Percentiles rank a stretch among this genome's conserved stretches.
phyloP scores from a whole-genome alignment of 1,140 invertebrate genomes.

The Sesamia nonagrioides region DNA sequence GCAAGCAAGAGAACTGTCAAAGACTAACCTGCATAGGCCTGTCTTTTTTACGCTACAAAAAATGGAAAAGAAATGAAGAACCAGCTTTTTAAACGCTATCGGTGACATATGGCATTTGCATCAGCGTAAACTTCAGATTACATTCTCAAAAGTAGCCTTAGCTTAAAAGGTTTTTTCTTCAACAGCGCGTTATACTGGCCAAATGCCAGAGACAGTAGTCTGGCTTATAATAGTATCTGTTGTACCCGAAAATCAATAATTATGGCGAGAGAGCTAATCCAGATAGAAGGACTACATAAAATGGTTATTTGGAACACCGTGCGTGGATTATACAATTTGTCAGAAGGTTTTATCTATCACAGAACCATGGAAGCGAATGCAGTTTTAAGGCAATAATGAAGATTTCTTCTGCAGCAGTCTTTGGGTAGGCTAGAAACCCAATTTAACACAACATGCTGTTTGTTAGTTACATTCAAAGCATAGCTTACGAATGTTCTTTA shows the following conservation, averaged over 20 bases:
- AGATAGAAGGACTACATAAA: not conserved
- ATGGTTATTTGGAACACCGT: not conserved
- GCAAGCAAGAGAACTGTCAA: too few relatives aligned
- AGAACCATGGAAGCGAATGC: too few relatives aligned
- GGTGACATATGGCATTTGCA: too few relatives aligned
- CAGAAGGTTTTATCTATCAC: not conserved
- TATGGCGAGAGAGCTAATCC: not conserved
- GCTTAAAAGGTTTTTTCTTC: not conserved
- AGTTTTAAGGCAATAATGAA: too few relatives aligned
- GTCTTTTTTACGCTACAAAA: too few relatives aligned
- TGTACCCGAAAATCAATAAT: slow-evolving; percentile 7
- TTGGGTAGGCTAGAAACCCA: too few relatives aligned
- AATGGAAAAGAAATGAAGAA: too few relatives aligned
- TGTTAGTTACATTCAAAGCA: not conserved
- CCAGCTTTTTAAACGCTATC: too few relatives aligned
- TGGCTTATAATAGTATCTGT: not conserved
- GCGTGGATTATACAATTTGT: not conserved
- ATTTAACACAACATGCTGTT: not conserved
- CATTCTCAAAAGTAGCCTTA: not conserved
- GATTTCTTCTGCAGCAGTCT: not conserved
- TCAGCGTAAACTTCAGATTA: too few relatives aligned
- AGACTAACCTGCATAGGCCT: too few relatives aligned
- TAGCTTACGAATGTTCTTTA: not conserved
- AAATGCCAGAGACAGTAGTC: slow-evolving; percentile 4
- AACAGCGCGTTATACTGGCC: not conserved